Percentiles rank a stretch among this genome's conserved stretches.
phyloP scores from a whole-genome alignment of 2,113 vertebrate species.

The Thryonomys swinderianus region DNA sequence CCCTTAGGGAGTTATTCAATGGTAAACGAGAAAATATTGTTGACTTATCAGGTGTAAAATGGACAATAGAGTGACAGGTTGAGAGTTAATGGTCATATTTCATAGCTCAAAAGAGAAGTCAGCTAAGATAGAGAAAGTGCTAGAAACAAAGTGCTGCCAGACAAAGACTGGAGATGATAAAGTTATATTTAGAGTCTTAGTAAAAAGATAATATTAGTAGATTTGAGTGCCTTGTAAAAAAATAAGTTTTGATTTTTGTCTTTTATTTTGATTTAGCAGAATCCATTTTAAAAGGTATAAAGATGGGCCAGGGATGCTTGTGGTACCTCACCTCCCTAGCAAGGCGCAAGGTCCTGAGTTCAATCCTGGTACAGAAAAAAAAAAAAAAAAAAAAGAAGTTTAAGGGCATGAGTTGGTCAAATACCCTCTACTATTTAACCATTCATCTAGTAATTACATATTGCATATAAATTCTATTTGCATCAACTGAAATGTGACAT shows the following conservation, averaged over 20 bases:
- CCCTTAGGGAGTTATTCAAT: background rate
- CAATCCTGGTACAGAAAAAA: too few relatives aligned
- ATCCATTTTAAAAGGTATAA: background rate
- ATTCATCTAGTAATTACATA: background rate
- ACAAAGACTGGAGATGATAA: background rate
- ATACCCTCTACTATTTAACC: background rate
- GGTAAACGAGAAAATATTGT: background rate
- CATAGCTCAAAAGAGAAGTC: background rate
- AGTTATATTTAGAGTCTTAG: background rate
- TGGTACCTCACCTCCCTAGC: too few relatives aligned
- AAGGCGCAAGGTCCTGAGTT: background rate
- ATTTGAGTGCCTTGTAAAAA: background rate
- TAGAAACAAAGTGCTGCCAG: background rate
- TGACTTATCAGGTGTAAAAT: background rate
- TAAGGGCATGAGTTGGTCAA: background rate
- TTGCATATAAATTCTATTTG: background rate
- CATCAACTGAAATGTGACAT: background rate
- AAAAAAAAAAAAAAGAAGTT: background rate
- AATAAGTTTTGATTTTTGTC: background rate
- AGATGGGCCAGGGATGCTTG: too few relatives aligned
- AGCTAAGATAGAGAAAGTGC: background rate
- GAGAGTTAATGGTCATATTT: background rate
- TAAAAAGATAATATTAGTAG: background rate
- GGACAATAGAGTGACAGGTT: background rate
- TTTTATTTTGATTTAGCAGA: background rate